Evolutionary conservation across 2,113 vertebrate species (phyloP), one percentile per base, ranked within the genome.

Genomic region (Otocyon megalotis): DNA sequence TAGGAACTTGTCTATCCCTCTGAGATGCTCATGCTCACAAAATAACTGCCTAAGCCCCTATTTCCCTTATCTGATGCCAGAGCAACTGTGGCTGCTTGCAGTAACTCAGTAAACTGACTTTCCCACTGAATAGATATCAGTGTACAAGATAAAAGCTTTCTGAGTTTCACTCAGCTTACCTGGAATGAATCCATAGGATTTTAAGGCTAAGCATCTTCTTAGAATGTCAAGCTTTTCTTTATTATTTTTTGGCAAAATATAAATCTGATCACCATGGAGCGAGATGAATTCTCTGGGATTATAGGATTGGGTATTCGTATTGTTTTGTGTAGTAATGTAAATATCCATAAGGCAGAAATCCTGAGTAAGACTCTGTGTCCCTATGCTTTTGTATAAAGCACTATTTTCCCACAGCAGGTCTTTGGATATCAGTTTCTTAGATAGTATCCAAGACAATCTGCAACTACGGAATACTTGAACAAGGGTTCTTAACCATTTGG

Each of bases 11-110:
- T 60, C 67, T 81, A 71, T 12, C 11, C 50, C 43, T 80, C 83
- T 58, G 19, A 90, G 96, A 92, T 84, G 87, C 83, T 71, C 83
- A 84, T 92, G 60, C 15, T 90, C 91, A 50, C 60, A 77, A 90
- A 96, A 94, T 79, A 48, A 63, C 15, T 53, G 8, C 32, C 62
- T 67, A 82, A 84, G 22, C 71, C 43, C 8, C 53, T 43, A n/a
- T 71, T 81, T 86, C 58, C 63, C 37, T 90, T 71, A 56, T 58
- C 50, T 37, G 62, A 74, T 58, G 35, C 4, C 71, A 77, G 8
- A 81, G 50, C 20, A 65, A 50, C 50, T 43, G 0, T 35, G 69
- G 35, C 71, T 83, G 28, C 88, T 60, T 95, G 54, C 32, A 58
- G 56, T 69, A 92, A 87, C 43, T 88, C 56, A 16, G 79, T 54